Conservation (phyloP, 64 coral and sea anemone species). For the Dendrophyllia cribrosa region DNA sequence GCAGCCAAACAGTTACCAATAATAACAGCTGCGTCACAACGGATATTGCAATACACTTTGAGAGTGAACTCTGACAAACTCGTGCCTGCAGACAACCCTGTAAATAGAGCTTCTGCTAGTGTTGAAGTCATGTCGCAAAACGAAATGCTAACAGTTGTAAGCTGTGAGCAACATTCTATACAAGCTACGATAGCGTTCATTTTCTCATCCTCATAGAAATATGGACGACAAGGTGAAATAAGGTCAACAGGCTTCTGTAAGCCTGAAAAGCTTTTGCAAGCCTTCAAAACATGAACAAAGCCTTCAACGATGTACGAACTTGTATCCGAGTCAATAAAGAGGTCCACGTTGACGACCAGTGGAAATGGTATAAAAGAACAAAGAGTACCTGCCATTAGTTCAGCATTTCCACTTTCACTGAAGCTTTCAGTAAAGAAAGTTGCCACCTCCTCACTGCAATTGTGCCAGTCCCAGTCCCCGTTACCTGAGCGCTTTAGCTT, state of each 20-base stretch:
- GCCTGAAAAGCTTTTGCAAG: background rate
- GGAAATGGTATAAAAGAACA: background rate
- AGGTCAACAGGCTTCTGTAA: background rate
- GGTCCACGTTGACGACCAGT: no score
- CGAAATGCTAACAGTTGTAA: background rate
- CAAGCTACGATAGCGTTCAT: background rate
- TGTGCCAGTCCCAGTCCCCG: background rate
- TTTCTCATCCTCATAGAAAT: no score
- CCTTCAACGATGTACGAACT: no score
- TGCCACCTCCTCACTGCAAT: background rate
- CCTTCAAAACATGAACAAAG: background rate
- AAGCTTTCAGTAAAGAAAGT: conserved; percentile 1
- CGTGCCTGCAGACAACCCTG: background rate
- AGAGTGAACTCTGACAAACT: background rate
- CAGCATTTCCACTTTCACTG: background rate
- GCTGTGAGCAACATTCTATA: background rate
- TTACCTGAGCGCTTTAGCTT: background rate
- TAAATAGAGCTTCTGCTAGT: background rate
- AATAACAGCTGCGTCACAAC: background rate
- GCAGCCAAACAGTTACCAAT: background rate
- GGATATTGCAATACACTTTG: background rate
- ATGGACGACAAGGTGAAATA: no score
- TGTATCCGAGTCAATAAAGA: no score
- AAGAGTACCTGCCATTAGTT: background rate
- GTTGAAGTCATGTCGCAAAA: no score